Base-by-base conservation (phyloP, 2,113 vertebrate genomes). In the Phasianus colchicus region DNA sequence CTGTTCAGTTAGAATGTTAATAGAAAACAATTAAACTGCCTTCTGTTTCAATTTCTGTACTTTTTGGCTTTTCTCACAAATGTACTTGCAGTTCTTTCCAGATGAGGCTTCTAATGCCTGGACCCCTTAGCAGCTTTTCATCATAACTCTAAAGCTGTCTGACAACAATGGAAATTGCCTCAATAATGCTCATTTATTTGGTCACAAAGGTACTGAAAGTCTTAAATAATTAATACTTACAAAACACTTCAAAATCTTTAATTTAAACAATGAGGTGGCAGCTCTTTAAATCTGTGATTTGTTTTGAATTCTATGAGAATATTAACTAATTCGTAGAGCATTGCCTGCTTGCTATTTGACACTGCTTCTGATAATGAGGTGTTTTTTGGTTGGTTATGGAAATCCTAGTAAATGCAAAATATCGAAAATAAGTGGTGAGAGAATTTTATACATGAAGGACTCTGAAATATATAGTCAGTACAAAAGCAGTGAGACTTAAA, bases 351-450 rank as follows among this genome's bases (percentile, higher is more conserved):
- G 20, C 42, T 67, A 27, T 67, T 72, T 67, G 45, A 34, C 9
- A 88, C 8, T 86, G 20, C n/a, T 80, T 54, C 29, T 55, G 22
- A 27, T 72, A 72, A 84, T 63, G 12, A 61, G 0, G 6, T 60
- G 21, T 21, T 63, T 63, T 79, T 92, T 79, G 75, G 18, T 8
- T 47, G 6, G 14, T 54, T 70, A 43, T 34, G 38, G 42, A 87
- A 85, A 83, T 63, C 16, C 16, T 79, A 13, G 78, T 79, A 87
- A 83, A 79, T 76, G 45, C 63, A 89, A 93, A 91, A 82, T 60
- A 79, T 25, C 34, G 76, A 58, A 54, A 79, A 66, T 24, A 57
- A 45, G 4, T 3, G 3, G 17, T 67, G 25, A 55, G 60, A 92
- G 9, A 48, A 73, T 83, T 91, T 85, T 74, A 11, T 55, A 67